phyloP scores from a whole-genome alignment of 2,113 vertebrate species.

The Chaetodon auriga region DNA sequence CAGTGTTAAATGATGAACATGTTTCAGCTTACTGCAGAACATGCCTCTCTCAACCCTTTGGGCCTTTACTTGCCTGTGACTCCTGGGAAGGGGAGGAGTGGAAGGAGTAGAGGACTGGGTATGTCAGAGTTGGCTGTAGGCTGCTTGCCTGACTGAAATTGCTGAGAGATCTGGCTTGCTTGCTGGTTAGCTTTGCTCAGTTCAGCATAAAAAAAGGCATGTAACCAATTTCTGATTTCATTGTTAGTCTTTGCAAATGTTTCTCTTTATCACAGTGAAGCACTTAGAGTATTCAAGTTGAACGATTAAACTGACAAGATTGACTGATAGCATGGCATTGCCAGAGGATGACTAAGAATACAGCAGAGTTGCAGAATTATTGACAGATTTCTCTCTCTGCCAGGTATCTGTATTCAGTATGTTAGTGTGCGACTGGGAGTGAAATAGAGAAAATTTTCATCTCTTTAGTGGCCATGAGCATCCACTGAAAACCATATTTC shows the following conservation, averaged over 20 bases:
- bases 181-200: slow-evolving; percentile 29
- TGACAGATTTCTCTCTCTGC: background rate
- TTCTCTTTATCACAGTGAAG: background rate
- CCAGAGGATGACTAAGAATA: slow-evolving; percentile 1
- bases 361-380: background rate
- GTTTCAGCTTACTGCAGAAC: slow-evolving; percentile 53
- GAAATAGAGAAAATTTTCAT: background rate
- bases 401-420: background rate
- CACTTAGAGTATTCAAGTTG: slow-evolving; percentile 17
- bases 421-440: background rate
- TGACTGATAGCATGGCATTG: background rate
- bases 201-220: background rate
- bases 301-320: slow-evolving; percentile 20
- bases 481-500: background rate
- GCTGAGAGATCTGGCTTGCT: slow-evolving; percentile 21
- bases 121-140: slow-evolving; percentile 55
- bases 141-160: slow-evolving; percentile 40
- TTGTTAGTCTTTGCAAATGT: background rate
- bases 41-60: slow-evolving; percentile 31
- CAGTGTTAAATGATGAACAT: slow-evolving; percentile 71
- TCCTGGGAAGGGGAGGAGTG: slow-evolving; percentile 32
- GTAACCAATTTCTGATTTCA: background rate
- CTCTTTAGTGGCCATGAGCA: background rate
- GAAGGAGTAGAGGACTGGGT: slow-evolving; percentile 23
- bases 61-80: slow-evolving; percentile 46